These are phyloP conservation scores for Meteorus cinctellus DNA, from an alignment of 2,888 invertebrate genomes.

Conservation along the genomic window DNA sequence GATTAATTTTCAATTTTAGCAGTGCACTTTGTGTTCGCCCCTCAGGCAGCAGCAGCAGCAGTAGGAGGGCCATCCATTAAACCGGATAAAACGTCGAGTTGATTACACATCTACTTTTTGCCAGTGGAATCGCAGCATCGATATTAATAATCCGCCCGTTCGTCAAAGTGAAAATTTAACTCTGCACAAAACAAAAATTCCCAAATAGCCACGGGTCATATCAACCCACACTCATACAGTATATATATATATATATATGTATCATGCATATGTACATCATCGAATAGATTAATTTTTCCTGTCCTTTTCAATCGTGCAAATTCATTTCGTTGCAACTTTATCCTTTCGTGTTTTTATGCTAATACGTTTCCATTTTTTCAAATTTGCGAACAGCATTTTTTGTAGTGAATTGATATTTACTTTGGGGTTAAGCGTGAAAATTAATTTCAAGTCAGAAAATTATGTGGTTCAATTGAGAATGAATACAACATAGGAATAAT, in stretches of 20 bases:
- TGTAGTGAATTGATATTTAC: too few species aligned
- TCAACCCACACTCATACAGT: neutral
- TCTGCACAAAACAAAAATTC: slow-evolving; percentile 16
- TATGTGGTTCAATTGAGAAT: too few species aligned
- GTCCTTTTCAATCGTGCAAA: neutral
- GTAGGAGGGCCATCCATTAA: slow-evolving; percentile 21
- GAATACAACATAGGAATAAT: too few species aligned
- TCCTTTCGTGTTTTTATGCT: neutral
- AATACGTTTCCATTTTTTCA: too few species aligned
- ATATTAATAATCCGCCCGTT: slow-evolving; percentile 37
- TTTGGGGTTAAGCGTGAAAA: too few species aligned
- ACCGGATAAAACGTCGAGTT: slow-evolving; percentile 44
- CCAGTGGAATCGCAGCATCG: slow-evolving; percentile 40
- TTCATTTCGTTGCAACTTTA: neutral
- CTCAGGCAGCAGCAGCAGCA: neutral
- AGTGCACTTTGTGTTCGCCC: slow-evolving; percentile 29
- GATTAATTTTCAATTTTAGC: slow-evolving; percentile 30
- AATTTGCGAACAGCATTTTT: too few species aligned
- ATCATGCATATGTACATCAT: neutral
- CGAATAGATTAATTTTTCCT: slow-evolving; percentile 21
- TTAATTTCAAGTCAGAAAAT: too few species aligned
- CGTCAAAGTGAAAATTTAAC: slow-evolving; percentile 35
- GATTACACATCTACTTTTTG: slow-evolving; percentile 48
- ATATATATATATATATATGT: neutral
- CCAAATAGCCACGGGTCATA: slow-evolving; percentile 29